Evolutionary conservation across 2,888 invertebrate species (phyloP), one percentile per base, ranked within the genome.

Genomic region (Cosmopolites sordidus): DNA sequence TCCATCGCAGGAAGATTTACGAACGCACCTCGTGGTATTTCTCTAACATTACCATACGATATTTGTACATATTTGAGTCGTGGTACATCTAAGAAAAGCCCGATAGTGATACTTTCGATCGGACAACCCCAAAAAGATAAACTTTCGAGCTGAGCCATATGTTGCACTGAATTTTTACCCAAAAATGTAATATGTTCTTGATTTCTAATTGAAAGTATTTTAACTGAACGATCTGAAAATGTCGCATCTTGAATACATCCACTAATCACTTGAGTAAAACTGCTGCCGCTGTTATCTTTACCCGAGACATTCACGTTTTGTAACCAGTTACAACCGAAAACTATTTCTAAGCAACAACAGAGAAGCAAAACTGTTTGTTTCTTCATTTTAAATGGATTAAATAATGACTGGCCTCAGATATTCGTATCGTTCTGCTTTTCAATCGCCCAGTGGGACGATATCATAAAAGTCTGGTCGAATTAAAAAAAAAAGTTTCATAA

Each of bases 1-100:
- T 58, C 48, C 37, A 66, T 37, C 1, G 56, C 45, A 1, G 63
- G 58, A 15, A 58, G 41, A 11, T 55, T 42, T n/a, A 58, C 49
- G 43, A 62, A 64, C 15, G 46, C 33, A 38, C 58, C 60, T 46
- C 45, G 49, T 15, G 44, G 48, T n/a, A 60, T 48, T 42, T 55
- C 48, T 14, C 51, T 52, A 27, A 60, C 27, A 22, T 50, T 50
- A 14, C 56, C 47, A 38, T 52, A 50, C 8, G 58, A 39, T 8
- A 60, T 52, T 16, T 56, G 54, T 2, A 60, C 18, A 5, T 51
- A 42, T 44, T 44, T 53, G 12, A 60, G 22, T 1, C 29, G 47
- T 6, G 58, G 58, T 6, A 60, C 48, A 18, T 58, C 55, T 17
- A 51, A 51, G 30, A 60, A 60, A 14, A 46, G 38, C 2, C 40